These are phyloP conservation scores for Luscinia luscinia DNA, from an alignment of 2,797 vertebrate species.

Conservation along the genomic window DNA sequence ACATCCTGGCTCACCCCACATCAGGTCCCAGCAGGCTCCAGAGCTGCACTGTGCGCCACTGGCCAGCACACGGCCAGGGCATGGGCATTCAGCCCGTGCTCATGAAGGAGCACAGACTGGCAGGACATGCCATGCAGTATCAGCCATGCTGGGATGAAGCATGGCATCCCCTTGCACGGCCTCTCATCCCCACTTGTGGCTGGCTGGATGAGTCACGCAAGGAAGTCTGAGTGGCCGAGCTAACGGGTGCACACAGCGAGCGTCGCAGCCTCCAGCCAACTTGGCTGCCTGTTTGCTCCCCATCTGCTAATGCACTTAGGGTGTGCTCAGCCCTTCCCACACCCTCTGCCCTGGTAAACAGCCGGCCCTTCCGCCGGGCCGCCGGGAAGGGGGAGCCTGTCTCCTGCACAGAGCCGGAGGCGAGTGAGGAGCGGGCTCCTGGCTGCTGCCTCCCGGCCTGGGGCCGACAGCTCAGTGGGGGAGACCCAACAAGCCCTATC, in stretches of 20 bases:
- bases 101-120: not conserved
- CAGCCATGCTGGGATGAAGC: not conserved
- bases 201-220: not conserved
- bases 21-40: not conserved
- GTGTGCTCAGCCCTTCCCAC: not conserved
- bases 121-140: not conserved
- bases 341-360: slow-evolving; percentile 16
- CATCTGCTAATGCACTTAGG: slow-evolving; percentile 11
- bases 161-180: not conserved
- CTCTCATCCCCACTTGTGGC: not conserved
- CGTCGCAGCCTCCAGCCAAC: not conserved
- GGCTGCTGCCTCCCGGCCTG: fast-evolving
- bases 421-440: not conserved
- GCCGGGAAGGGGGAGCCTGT: not conserved
- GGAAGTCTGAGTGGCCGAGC: not conserved
- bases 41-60: fast-evolving
- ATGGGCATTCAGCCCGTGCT: fast-evolving
- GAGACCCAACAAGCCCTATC: not conserved
- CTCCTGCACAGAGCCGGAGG: not conserved
- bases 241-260: not conserved
- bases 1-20: not conserved
- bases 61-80: not conserved
- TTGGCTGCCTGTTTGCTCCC: not conserved
- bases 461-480: not conserved
- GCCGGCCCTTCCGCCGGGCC: not conserved